These are phyloP conservation scores for Teleiodes luculella DNA, from an alignment of 2,888 invertebrate species.

Conservation along the genomic window DNA sequence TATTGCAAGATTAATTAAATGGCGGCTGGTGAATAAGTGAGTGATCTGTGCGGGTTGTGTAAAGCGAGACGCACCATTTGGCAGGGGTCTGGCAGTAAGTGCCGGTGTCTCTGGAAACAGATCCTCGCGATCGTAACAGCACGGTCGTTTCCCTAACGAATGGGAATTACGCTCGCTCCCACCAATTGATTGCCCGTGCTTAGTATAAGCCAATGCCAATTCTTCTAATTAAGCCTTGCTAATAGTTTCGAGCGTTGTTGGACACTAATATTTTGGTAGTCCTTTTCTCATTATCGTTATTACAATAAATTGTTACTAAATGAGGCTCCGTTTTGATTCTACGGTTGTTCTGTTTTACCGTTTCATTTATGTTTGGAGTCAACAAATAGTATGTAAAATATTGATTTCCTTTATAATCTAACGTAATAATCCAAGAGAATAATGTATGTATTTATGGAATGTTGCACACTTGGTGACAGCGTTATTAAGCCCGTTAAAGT, in stretches of 20 bases:
- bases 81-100: conserved; percentile 57
- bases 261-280: no score
- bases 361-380: no score
- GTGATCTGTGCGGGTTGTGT: conserved; percentile 37
- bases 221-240: conserved; percentile 16
- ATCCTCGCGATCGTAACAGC: conserved; percentile 43
- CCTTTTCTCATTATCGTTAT: no score
- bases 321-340: no score
- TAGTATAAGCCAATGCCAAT: conserved; percentile 28
- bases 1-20: conserved; percentile 29
- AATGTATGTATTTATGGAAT: no score
- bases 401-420: no score
- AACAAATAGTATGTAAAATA: no score
- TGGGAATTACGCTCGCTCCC: conserved; percentile 41
- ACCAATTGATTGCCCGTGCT: conserved; percentile 32
- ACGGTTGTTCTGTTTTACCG: no score
- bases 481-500: no score
- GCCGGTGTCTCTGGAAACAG: conserved; percentile 48
- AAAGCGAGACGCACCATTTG: conserved; percentile 56
- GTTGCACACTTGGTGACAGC: no score
- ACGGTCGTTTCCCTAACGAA: conserved; percentile 55
- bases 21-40: conserved; percentile 47
- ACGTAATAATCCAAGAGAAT: no score
- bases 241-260: neutral
- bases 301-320: no score